Evolutionary conservation across 2,113 vertebrate genomes (phyloP), one percentile per base, ranked within the genome.

Genomic region (Hiodon alosoides): DNA sequence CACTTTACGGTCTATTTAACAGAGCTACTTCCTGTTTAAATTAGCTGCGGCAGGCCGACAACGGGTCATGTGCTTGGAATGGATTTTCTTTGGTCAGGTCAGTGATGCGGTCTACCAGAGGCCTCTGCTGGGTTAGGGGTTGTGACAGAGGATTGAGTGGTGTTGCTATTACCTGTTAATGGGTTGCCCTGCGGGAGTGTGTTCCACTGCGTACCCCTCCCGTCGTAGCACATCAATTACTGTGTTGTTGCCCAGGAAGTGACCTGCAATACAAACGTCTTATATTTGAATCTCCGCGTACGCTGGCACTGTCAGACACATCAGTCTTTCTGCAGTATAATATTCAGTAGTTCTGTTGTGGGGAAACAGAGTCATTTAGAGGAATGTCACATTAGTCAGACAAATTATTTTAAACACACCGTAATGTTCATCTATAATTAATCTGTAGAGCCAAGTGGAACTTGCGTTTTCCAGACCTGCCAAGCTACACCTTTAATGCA

Each of bases 181-280:
- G 79, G 89, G 87, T 80, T 89, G 81, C 84, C 94, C 94, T 75
- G 94, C 91, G 7, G 93, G 93, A 73, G 92, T 92, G 80, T 96
- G 94, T 48, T 93, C 91, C 84, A 95, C 93, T 81, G 94, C 89
- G 53, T 93, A 96, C 67, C 95, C 94, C 82, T 94, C 87, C 66
- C 83, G 87, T 80, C 87, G 91, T 78, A 96, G 90, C 84, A 95
- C 92, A 83, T 94, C 93, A 83, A 96, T 94, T 83, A 95, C 94
- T 10, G 93, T 94, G 83, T 93, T 93, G 90, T 95, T 95, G 81
- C 94, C 96, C 81, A 96, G 90, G 90, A 98, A 97, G 83, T 95
- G 94, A 89, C 94, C 95, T 95, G 90, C 50, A 82, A 84, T 76
- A 78, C 74, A 88, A 85, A 81, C 31, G 31, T 31, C 31, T 31